Conservation (phyloP, 1,140 invertebrate genomes). For the Drosophila busckii region DNA sequence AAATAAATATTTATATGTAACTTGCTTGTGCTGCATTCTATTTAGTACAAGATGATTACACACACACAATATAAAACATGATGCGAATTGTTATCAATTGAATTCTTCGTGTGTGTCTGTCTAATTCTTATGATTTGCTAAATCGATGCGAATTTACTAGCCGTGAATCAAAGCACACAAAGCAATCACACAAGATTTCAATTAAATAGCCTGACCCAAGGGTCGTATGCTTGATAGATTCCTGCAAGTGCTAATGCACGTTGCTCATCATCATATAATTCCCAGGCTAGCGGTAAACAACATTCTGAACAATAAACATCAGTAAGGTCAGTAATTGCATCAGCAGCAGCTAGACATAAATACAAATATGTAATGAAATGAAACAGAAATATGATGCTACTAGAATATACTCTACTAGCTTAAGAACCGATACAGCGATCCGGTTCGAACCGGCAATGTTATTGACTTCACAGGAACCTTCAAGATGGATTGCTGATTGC, state of each 20-base stretch:
- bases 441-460: slow-evolving; percentile 3
- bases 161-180: background rate
- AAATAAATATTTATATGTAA: no score
- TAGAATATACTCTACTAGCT: no score
- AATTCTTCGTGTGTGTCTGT: no score
- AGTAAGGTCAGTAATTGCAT: slow-evolving; percentile 40
- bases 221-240: slow-evolving; percentile 1
- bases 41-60: no score
- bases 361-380: background rate
- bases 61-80: no score
- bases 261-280: slow-evolving; percentile 6
- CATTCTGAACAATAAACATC: slow-evolving; percentile 12
- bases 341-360: slow-evolving; percentile 20
- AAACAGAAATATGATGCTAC: no score
- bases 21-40: no score
- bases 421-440: no score
- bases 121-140: no score
- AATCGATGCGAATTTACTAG: background rate
- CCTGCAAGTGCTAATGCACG: background rate
- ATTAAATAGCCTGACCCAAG: slow-evolving; percentile 7
- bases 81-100: no score
- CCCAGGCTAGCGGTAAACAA: slow-evolving; percentile 23
- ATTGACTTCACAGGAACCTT: slow-evolving; percentile 23
- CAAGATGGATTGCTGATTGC: slow-evolving; percentile 1
- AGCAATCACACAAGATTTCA: slow-evolving; percentile 1